phyloP scores from a whole-genome alignment of 2,113 vertebrate genomes.

The Geothlypis trichas region DNA sequence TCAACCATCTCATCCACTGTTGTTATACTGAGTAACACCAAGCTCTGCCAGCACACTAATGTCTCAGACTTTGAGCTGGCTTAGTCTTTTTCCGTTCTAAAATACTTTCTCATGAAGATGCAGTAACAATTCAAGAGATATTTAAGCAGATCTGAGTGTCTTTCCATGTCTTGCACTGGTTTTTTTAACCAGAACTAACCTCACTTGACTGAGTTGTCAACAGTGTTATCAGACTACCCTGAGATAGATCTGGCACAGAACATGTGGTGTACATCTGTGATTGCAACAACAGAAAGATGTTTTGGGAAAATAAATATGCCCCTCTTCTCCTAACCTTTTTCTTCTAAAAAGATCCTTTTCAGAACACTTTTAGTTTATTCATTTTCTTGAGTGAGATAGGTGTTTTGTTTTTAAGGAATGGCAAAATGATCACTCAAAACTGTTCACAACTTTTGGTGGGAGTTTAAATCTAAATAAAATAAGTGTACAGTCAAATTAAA shows the following conservation, averaged over 20 bases:
- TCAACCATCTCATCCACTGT: background rate
- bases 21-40: background rate
- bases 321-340: background rate
- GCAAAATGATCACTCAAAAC: background rate
- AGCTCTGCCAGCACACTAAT: background rate
- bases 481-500: background rate
- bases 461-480: background rate
- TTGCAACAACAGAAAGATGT: background rate
- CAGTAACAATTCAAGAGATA: background rate
- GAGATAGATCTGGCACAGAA: background rate
- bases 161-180: background rate
- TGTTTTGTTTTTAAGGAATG: background rate
- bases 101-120: background rate
- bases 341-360: background rate
- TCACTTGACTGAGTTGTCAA: background rate
- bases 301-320: background rate
- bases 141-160: background rate
- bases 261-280: background rate
- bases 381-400: background rate
- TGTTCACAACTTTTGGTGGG: background rate
- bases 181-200: background rate
- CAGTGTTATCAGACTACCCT: background rate
- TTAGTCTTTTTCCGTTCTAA: background rate
- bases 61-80: background rate
- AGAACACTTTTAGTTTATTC: background rate